Evolutionary conservation across 2,797 vertebrate genomes (phyloP).

Genomic region (Neostethus bicornis): DNA sequence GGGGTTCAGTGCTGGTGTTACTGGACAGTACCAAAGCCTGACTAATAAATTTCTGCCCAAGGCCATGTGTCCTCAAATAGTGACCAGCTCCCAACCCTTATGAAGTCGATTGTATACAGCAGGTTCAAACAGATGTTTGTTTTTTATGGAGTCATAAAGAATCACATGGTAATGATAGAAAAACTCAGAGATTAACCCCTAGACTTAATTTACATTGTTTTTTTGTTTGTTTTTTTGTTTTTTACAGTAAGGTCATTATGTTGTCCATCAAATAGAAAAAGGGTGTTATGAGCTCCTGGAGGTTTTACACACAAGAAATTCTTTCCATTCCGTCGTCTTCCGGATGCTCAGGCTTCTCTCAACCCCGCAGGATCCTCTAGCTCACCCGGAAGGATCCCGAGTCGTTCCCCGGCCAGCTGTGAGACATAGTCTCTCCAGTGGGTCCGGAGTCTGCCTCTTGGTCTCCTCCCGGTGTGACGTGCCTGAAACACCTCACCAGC

Average conservation of each 20-base stretch:
- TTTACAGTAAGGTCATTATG: neutral
- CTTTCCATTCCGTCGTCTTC: too few relatives aligned
- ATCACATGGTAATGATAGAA: slow-evolving; percentile 1
- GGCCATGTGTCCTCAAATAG: slow-evolving; percentile 35
- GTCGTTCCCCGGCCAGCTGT: too few relatives aligned
- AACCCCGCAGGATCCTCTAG: too few relatives aligned
- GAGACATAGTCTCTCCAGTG: too few relatives aligned
- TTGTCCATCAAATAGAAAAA: neutral
- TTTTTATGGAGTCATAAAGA: slow-evolving; percentile 2
- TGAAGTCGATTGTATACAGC: slow-evolving; percentile 28
- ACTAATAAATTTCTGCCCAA: slow-evolving; percentile 27
- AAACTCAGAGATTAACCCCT: neutral
- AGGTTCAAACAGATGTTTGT: slow-evolving; percentile 5
- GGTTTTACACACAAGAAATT: too few relatives aligned
- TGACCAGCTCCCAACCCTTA: slow-evolving; percentile 24
- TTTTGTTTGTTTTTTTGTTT: too few relatives aligned
- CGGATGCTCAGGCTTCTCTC: too few relatives aligned
- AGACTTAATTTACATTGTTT: too few relatives aligned
- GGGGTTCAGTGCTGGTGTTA: slow-evolving; percentile 24
- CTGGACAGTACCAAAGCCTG: slow-evolving; percentile 10
- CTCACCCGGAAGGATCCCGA: too few relatives aligned
- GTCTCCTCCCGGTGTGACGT: too few relatives aligned
- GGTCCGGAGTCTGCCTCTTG: too few relatives aligned
- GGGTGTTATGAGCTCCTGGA: neutral
- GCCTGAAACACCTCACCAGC: too few relatives aligned